These are phyloP conservation scores for Cynoglossus semilaevis DNA, from an alignment of 2,113 vertebrate genomes.

Conservation along the genomic window DNA sequence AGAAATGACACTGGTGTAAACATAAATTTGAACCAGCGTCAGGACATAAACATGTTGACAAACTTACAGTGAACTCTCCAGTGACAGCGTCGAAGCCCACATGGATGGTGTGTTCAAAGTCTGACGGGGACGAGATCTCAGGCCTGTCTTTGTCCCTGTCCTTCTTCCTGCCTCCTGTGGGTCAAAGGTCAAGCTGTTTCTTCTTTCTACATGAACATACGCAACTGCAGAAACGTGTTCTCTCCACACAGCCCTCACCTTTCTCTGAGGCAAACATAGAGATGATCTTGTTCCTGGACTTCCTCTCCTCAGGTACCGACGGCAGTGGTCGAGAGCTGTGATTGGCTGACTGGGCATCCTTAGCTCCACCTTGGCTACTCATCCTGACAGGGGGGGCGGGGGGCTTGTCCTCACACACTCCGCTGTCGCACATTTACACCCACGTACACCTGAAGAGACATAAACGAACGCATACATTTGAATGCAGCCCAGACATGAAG, in stretches of 20 bases:
- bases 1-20: background rate
- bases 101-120: slow-evolving; percentile 98
- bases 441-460: slow-evolving; percentile 45
- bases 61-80: slow-evolving; percentile 96
- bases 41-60: background rate
- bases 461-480: slow-evolving; percentile 10
- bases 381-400: slow-evolving; percentile 97
- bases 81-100: slow-evolving; percentile 97
- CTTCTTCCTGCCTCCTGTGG: slow-evolving; percentile 89
- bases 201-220: background rate
- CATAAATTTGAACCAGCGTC: background rate
- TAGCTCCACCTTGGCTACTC: slow-evolving; percentile 91
- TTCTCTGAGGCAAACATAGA: slow-evolving; percentile 94
- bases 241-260: slow-evolving; percentile 72
- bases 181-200: background rate
- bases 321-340: slow-evolving; percentile 92
- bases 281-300: slow-evolving; percentile 92
- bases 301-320: slow-evolving; percentile 93
- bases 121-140: slow-evolving; percentile 94
- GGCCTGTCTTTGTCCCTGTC: slow-evolving; percentile 94
- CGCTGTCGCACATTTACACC: slow-evolving; percentile 77
- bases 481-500: background rate
- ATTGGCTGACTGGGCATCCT: slow-evolving; percentile 86
- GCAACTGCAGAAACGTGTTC: background rate
- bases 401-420: slow-evolving; percentile 86